Base-by-base conservation (phyloP, 2,888 invertebrate genomes). In the Salpingus planirostris region DNA sequence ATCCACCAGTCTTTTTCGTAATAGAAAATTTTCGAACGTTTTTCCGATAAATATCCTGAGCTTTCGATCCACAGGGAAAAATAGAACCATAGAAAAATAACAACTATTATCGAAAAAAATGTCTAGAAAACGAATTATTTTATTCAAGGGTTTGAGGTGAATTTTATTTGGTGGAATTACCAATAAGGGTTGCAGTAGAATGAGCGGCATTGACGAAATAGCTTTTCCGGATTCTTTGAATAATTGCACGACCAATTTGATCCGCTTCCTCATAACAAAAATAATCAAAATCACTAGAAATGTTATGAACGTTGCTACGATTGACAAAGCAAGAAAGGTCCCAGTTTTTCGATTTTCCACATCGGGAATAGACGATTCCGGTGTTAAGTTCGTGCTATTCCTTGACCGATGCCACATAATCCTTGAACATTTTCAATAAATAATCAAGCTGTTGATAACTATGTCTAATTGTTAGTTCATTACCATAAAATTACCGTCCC, bases 161-260 rank as follows among this genome's bases (percentile, higher is more conserved):
- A 15, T 18, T 13, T 27, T 18, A 13, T 21, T 11, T n/a, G n/a
- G 23, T 11, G 29, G 11, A 49, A 63, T 65, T 64, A 78, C 78
- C 60, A 71, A 57, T 38, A 78, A 43, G 2, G 79, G 80, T 55
- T 77, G 71, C 8, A 78, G 50, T 3, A 79, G 57, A 8, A 80
- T 47, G 1, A 68, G 48, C 0, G 79, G 79, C 73, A 80, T 78
- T 7, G 68, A 62, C 14, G 66, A 60, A 13, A 79, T 59, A 0
- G 78, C 78, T 59, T 76, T 78, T 29, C 78, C 78, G 13, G 79
- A 73, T 61, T 80, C 80, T 44, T 68, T 68, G 50, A 80, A 79
- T 13, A 80, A 60, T 42, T 73, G 70, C 13, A 76, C 69, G 0
- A 78, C 78, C 31, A 80, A 60, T 37, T 68, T 61, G 29, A 80